phyloP scores from a whole-genome alignment of 1,140 invertebrate species.

The Drosophila azteca region DNA sequence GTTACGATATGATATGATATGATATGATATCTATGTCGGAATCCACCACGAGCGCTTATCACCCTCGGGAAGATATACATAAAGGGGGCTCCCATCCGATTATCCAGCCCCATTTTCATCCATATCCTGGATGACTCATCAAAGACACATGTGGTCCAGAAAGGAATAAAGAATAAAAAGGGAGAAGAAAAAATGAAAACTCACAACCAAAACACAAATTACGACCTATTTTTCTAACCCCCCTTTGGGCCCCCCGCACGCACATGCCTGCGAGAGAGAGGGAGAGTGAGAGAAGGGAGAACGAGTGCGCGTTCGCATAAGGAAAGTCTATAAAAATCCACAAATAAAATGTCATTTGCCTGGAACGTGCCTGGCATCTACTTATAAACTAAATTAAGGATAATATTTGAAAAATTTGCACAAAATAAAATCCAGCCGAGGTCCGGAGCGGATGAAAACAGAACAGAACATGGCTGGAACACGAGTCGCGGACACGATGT shows the following conservation, averaged over 20 bases:
- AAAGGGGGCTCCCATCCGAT: not conserved
- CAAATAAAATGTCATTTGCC: slow-evolving; percentile 83
- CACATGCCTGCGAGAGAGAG: not conserved
- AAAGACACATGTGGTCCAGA: slow-evolving; percentile 72
- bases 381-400: slow-evolving; percentile 83
- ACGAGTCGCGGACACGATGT: slow-evolving; percentile 72
- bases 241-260: slow-evolving; percentile 2
- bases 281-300: not conserved
- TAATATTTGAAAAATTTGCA: slow-evolving; percentile 83
- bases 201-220: slow-evolving; percentile 68
- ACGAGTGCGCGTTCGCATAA: slow-evolving; percentile 25
- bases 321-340: slow-evolving; percentile 81
- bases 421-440: slow-evolving; percentile 77
- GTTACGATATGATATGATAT: too few species aligned
- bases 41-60: slow-evolving; percentile 5
- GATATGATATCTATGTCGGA: too few species aligned
- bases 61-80: not conserved
- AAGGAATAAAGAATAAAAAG: slow-evolving; percentile 9
- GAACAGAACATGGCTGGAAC: slow-evolving; percentile 35
- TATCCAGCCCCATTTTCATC: not conserved
- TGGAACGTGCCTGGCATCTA: slow-evolving; percentile 77
- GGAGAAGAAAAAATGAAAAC: slow-evolving; percentile 24
- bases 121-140: slow-evolving; percentile 60
- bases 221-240: slow-evolving; percentile 71
- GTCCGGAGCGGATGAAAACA: not conserved